Conservation (phyloP, 1,140 invertebrate genomes). For the Hyles vespertilio region DNA sequence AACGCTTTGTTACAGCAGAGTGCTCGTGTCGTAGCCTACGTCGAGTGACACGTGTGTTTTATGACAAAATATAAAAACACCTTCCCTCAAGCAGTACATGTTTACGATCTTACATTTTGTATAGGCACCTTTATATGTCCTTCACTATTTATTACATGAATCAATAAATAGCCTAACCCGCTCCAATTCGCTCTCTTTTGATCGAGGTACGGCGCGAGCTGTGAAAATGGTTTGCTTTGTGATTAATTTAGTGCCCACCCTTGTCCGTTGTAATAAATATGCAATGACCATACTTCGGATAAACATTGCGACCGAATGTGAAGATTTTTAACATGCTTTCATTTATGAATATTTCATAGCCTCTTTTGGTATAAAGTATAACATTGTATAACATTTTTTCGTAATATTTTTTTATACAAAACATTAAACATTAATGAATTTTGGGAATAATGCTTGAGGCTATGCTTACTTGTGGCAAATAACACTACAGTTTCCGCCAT, state of each 20-base stretch:
- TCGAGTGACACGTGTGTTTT: slow-evolving; percentile 38
- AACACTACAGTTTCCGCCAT: no score
- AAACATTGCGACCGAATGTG: neutral
- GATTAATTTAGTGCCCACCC: slow-evolving; percentile 16
- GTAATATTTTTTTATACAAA: no score
- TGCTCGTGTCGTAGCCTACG: slow-evolving; percentile 1
- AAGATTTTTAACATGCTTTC: neutral
- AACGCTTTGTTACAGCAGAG: slow-evolving; percentile 10
- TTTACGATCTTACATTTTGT: slow-evolving; percentile 30
- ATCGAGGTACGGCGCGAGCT: neutral
- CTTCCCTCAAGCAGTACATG: slow-evolving; percentile 17
- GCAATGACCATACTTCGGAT: slow-evolving; percentile 6
- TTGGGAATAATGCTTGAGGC: no score
- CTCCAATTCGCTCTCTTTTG: neutral
- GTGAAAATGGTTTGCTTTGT: slow-evolving; percentile 15
- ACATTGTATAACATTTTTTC: no score
- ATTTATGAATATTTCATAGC: neutral
- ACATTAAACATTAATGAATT: no score
- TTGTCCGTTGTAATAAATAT: slow-evolving; percentile 15
- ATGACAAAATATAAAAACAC: slow-evolving; percentile 39
- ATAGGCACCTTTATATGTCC: slow-evolving; percentile 17
- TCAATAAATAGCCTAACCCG: slow-evolving; percentile 12
- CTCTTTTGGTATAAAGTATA: no score
- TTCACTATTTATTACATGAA: slow-evolving; percentile 16
- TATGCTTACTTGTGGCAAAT: no score